Conservation (phyloP, 2,888 invertebrate genomes). For the Sepiola atlantica region DNA sequence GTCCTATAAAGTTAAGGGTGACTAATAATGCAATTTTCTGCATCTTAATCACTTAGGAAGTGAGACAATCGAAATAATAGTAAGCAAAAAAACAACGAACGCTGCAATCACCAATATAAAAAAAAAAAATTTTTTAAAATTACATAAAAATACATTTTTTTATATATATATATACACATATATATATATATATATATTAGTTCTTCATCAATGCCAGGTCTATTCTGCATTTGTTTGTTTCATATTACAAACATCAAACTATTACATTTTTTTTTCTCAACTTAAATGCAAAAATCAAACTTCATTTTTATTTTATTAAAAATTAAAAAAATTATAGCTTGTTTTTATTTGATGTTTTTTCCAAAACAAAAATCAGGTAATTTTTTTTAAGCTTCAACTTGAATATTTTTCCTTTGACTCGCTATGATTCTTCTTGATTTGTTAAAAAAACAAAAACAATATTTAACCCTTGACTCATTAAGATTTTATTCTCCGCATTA, state of each 20-base stretch:
- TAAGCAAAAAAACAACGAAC: too few species aligned
- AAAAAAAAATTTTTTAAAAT: too few species aligned
- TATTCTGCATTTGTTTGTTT: not conserved
- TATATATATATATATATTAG: too few species aligned
- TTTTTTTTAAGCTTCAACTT: not conserved
- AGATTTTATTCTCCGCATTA: not conserved
- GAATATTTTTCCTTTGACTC: not conserved
- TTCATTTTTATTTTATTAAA: not conserved
- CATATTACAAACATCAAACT: not conserved
- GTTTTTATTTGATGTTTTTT: not conserved
- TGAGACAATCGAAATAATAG: too few species aligned
- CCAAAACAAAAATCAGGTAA: not conserved
- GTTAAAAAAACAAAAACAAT: not conserved
- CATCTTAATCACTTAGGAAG: too few species aligned
- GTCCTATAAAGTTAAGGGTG: too few species aligned
- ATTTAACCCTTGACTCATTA: not conserved
- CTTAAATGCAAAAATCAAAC: not conserved
- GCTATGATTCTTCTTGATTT: not conserved
- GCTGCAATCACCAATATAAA: too few species aligned
- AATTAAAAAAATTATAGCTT: not conserved
- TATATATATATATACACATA: too few species aligned
- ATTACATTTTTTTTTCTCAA: not conserved
- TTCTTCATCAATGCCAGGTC: not conserved
- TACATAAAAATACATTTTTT: too few species aligned
- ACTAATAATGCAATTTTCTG: too few species aligned